Percentiles rank a stretch among this genome's conserved stretches.
Evolutionary conservation across 2,113 vertebrate genomes (phyloP).

Genomic region (Vulpes vulpes): DNA sequence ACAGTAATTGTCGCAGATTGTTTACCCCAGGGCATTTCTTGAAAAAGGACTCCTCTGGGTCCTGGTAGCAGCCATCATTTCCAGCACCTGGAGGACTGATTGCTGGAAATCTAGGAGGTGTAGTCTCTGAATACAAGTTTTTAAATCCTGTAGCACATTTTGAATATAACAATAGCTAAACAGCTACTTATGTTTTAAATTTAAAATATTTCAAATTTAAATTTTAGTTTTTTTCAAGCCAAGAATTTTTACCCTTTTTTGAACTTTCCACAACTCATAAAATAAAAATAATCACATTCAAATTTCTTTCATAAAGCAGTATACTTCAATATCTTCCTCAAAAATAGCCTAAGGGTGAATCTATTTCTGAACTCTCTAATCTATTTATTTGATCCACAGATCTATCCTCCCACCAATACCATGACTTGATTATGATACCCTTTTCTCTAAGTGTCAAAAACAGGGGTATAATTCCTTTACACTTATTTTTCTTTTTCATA

Average conservation of each 20-base stretch:
- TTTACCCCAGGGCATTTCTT: background rate
- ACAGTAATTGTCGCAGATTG: fast-evolving
- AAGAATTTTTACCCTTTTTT: background rate
- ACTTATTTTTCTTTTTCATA: background rate
- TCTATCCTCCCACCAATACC: background rate
- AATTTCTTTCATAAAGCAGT: background rate
- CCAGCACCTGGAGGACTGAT: background rate
- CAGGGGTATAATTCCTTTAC: background rate
- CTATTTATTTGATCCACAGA: background rate
- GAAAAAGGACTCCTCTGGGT: background rate
- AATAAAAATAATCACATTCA: background rate
- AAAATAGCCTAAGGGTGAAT: background rate
- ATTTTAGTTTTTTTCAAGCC: background rate
- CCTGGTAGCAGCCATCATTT: background rate
- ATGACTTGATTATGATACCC: background rate
- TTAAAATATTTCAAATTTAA: background rate
- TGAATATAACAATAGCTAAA: background rate
- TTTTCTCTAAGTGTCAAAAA: background rate
- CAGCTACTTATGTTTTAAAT: background rate
- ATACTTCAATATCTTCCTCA: background rate
- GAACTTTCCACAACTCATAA: background rate
- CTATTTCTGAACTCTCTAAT: background rate
- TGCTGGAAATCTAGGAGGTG: background rate
- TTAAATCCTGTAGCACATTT: background rate
- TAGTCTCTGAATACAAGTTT: background rate